Evolutionary conservation across 2,888 invertebrate species (phyloP).

Genomic region (Anagyrus pseudococci): DNA sequence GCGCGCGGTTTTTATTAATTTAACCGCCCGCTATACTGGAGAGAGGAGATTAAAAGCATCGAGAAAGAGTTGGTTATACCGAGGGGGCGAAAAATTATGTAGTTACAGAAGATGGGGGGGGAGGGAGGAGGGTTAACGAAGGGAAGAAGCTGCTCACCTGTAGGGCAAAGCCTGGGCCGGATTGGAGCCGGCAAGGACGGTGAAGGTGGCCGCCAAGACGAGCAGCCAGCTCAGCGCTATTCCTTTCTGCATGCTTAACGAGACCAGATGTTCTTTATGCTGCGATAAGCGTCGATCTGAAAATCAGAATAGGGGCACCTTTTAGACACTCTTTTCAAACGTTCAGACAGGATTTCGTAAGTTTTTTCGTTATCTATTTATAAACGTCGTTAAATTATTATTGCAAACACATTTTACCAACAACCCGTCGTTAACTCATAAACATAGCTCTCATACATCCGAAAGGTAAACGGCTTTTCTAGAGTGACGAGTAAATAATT

Average conservation of each 20-base stretch:
- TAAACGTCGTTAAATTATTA: neutral
- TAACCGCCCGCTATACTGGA: too few species aligned
- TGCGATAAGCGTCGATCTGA: slow-evolving; percentile 1
- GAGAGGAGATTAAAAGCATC: too few species aligned
- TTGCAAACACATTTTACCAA: neutral
- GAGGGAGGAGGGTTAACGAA: neutral
- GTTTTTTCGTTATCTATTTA: neutral
- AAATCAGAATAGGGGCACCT: neutral
- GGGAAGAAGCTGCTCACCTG: slow-evolving; percentile 41
- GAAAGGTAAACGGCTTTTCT: too few species aligned
- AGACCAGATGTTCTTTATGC: neutral
- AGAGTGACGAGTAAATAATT: too few species aligned
- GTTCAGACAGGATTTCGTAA: neutral
- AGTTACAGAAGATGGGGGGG: neutral
- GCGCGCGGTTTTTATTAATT: too few species aligned
- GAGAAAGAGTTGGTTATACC: neutral
- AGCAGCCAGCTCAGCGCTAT: slow-evolving; percentile 48
- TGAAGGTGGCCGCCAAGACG: slow-evolving; percentile 41
- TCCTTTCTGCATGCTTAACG: slow-evolving; percentile 48
- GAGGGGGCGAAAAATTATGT: neutral
- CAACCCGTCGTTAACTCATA: too few species aligned
- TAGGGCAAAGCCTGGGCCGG: slow-evolving; percentile 50
- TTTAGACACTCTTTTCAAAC: neutral
- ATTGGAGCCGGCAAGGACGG: slow-evolving; percentile 42
- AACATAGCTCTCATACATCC: too few species aligned